phyloP scores from a whole-genome alignment of 2,888 invertebrate genomes.

The Ophion costatus region DNA sequence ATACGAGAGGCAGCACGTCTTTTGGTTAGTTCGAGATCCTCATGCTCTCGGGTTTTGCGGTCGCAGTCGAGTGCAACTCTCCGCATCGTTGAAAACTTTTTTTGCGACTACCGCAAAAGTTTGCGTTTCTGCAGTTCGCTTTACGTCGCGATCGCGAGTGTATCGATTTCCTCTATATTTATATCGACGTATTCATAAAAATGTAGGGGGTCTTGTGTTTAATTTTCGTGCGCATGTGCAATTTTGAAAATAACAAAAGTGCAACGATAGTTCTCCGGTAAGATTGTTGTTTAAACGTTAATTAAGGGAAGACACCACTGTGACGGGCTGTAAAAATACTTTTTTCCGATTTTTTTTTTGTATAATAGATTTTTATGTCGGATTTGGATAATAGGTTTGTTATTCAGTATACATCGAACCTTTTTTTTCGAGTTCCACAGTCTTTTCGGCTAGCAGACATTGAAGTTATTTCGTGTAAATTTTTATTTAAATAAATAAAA shows the following conservation, averaged over 20 bases:
- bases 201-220: neutral
- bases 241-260: neutral
- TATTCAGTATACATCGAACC: no score
- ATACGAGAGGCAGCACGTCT: constrained; percentile 37
- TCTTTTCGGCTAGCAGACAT: no score
- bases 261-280: neutral
- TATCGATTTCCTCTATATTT: neutral
- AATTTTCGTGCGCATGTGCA: neutral
- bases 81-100: constrained; percentile 8
- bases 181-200: neutral
- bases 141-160: constrained; percentile 18
- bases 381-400: no score
- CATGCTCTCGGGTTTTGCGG: constrained; percentile 38
- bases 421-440: no score
- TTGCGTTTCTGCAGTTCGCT: constrained; percentile 10
- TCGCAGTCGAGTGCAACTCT: constrained; percentile 47
- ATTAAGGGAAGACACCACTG: neutral
- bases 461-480: no score
- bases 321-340: no score
- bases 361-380: no score
- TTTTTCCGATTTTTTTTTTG: no score
- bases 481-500: no score
- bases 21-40: constrained; percentile 45
- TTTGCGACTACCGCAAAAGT: constrained; percentile 1
- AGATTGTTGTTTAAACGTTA: neutral